Percentiles rank a stretch among this genome's conserved stretches.
These are phyloP conservation scores for Papilio polytes DNA, from an alignment of 1,140 invertebrate species.

Conservation along the genomic window DNA sequence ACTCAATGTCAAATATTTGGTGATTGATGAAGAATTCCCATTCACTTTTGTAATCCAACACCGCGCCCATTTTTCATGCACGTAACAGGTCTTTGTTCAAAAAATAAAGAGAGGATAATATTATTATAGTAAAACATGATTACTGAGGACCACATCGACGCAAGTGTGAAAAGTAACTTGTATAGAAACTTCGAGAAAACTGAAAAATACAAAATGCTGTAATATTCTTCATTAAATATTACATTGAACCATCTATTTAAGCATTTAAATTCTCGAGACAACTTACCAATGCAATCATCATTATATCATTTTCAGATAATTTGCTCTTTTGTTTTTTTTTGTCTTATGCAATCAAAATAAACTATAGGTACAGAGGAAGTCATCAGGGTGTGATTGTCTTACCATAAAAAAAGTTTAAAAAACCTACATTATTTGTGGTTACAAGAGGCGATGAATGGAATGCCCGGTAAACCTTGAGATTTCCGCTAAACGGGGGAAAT, in stretches of 20 bases:
- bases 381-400: background rate
- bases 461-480: constrained; percentile 1
- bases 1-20: constrained; percentile 21
- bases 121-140: background rate
- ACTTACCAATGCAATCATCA: background rate
- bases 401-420: background rate
- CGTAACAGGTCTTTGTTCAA: background rate
- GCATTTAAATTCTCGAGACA: background rate
- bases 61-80: constrained; percentile 3
- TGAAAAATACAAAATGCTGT: background rate
- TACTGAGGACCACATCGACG: background rate
- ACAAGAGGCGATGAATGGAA: background rate
- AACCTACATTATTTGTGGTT: background rate
- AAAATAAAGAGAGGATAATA: background rate
- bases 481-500: constrained; percentile 9
- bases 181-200: background rate
- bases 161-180: background rate
- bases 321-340: background rate
- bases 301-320: background rate
- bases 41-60: constrained; percentile 7
- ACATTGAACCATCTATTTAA: background rate
- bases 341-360: constrained; percentile 4
- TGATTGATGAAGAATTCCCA: background rate
- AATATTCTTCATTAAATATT: background rate
- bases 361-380: background rate